Evolutionary conservation across 2,888 invertebrate species (phyloP).

Genomic region (Synergus laeviventris): DNA sequence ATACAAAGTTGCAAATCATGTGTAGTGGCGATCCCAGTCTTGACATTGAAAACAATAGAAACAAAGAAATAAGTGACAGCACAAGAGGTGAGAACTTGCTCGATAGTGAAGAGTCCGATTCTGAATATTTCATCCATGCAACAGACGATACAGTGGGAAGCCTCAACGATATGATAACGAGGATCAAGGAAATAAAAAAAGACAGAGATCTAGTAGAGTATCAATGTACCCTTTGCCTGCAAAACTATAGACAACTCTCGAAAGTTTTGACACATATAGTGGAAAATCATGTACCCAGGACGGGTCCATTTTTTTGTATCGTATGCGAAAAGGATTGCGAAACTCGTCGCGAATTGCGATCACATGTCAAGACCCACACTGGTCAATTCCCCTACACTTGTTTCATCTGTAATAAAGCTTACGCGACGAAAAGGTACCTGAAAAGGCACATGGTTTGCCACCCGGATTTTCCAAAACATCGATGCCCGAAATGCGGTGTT

Average conservation of each 20-base stretch:
- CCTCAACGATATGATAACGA: constrained; percentile 69
- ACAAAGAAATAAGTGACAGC: background rate
- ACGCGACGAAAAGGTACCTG: constrained; percentile 69
- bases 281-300: constrained; percentile 69
- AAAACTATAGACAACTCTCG: constrained; percentile 67
- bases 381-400: constrained; percentile 78
- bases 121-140: constrained; percentile 60
- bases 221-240: constrained; percentile 71
- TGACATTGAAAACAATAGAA: background rate
- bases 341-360: constrained; percentile 78
- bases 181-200: constrained; percentile 70
- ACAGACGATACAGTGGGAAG: constrained; percentile 68
- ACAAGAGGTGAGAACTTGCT: background rate
- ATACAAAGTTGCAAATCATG: background rate
- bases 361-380: constrained; percentile 79
- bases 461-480: constrained; percentile 69
- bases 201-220: constrained; percentile 62
- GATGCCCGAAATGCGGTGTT: constrained; percentile 70
- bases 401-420: constrained; percentile 71
- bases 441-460: constrained; percentile 73
- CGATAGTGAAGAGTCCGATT: constrained; percentile 54
- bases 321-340: constrained; percentile 80
- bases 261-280: constrained; percentile 67
- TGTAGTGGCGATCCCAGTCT: background rate
- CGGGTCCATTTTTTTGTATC: constrained; percentile 78